phyloP scores from a whole-genome alignment of 2,888 invertebrate species.

The Sarcophaga carnaria region DNA sequence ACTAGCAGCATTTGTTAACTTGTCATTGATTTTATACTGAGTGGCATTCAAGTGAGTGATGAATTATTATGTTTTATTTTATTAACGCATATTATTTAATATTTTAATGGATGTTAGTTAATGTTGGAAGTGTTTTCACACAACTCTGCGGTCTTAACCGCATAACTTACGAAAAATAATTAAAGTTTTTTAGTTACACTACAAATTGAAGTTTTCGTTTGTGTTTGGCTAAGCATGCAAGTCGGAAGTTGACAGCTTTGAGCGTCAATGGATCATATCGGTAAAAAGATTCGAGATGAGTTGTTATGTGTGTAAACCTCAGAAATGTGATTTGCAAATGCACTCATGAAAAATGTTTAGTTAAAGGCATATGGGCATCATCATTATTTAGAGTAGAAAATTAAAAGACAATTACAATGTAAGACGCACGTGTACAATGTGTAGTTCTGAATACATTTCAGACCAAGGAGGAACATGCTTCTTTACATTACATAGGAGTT shows the following conservation, averaged over 20 bases:
- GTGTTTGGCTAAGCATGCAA: background rate
- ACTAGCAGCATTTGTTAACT: conserved; percentile 47
- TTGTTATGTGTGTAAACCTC: background rate
- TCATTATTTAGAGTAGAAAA: no score
- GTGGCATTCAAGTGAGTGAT: conserved; percentile 7
- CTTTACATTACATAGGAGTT: no score
- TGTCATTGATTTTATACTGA: conserved; percentile 51
- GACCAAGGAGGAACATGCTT: no score
- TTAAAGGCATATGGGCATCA: background rate
- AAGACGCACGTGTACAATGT: no score
- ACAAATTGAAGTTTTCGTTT: no score
- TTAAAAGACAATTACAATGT: no score
- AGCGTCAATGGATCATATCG: background rate
- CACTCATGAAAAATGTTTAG: background rate
- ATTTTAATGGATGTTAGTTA: conserved; percentile 1
- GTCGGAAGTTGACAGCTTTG: background rate
- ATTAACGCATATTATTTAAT: conserved; percentile 46
- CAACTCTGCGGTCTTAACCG: background rate
- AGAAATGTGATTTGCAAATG: background rate
- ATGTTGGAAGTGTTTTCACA: background rate
- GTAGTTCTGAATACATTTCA: no score
- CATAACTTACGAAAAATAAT: background rate
- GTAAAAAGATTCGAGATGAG: background rate
- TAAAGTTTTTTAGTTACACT: background rate
- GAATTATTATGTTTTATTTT: conserved; percentile 7